Evolutionary conservation across 2,888 invertebrate genomes (phyloP).

Genomic region (Prosopocoilus inquinatus): DNA sequence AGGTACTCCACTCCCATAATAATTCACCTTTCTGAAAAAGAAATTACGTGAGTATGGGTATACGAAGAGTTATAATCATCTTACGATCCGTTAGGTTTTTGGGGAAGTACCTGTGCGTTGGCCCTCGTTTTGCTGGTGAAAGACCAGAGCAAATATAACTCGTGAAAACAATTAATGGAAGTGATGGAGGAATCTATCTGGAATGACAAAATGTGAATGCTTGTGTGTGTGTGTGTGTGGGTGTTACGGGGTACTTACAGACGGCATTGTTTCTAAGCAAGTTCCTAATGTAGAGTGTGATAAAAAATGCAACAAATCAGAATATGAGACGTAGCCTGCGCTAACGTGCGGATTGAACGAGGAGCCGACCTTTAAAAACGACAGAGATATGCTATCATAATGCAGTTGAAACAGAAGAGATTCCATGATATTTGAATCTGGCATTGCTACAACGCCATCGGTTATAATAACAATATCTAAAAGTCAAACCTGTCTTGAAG

Average conservation of each 20-base stretch:
- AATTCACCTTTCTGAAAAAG: slow-evolving; percentile 51
- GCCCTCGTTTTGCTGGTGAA: slow-evolving; percentile 31
- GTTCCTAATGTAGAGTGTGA: slow-evolving; percentile 73
- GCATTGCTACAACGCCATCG: slow-evolving; percentile 71
- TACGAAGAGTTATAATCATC: no score
- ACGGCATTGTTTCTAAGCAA: slow-evolving; percentile 59
- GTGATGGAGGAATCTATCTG: slow-evolving; percentile 40
- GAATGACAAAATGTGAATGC: slow-evolving; percentile 13
- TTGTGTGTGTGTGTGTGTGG: no score
- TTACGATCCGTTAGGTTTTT: no score
- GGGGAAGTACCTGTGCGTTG: slow-evolving; percentile 14
- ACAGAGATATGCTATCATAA: slow-evolving; percentile 70
- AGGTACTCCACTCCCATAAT: slow-evolving; percentile 56
- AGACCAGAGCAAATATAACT: slow-evolving; percentile 38
- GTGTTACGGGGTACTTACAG: slow-evolving; percentile 1
- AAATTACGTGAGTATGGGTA: background rate
- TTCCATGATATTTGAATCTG: slow-evolving; percentile 72
- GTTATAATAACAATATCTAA: slow-evolving; percentile 70
- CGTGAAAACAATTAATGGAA: slow-evolving; percentile 46
- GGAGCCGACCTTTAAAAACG: slow-evolving; percentile 71
- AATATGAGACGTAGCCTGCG: slow-evolving; percentile 69
- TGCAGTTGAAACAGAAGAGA: slow-evolving; percentile 69
- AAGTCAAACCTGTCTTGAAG: slow-evolving; percentile 30
- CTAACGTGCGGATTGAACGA: slow-evolving; percentile 65
- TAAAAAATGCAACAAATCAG: slow-evolving; percentile 72